Evolutionary conservation across 2,113 vertebrate species (phyloP).

Genomic region (Atherinomorus stipes): DNA sequence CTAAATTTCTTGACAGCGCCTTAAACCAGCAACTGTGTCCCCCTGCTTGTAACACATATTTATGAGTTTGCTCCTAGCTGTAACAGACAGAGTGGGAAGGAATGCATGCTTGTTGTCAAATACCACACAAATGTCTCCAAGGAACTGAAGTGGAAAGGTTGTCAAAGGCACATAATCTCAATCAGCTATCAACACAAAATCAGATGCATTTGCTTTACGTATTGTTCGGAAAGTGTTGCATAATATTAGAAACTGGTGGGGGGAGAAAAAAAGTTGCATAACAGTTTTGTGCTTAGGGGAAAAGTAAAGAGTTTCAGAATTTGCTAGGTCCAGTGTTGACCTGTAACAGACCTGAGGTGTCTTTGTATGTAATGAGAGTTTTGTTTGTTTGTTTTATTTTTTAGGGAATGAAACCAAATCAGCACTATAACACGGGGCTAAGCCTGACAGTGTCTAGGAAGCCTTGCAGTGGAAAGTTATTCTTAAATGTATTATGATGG

Average conservation of each 20-base stretch:
- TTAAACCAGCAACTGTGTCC: not conserved
- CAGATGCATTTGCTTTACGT: not conserved
- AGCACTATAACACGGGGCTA: constrained; percentile 37
- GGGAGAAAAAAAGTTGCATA: constrained; percentile 15
- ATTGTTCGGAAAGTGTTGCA: constrained; percentile 10
- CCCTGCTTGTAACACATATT: not conserved
- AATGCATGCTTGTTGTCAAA: constrained; percentile 28
- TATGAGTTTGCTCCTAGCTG: constrained; percentile 3
- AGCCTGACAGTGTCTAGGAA: constrained; percentile 51
- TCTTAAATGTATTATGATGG: constrained; percentile 79
- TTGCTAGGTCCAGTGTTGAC: constrained; percentile 7
- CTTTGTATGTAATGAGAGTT: constrained; percentile 15
- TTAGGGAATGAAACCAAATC: constrained; percentile 31
- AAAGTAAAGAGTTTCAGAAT: not conserved
- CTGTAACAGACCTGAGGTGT: not conserved
- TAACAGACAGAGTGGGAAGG: constrained; percentile 1
- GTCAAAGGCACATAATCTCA: not conserved
- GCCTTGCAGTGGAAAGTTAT: constrained; percentile 68
- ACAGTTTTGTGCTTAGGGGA: constrained; percentile 10
- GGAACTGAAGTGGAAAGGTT: not conserved
- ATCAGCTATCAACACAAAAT: constrained; percentile 4
- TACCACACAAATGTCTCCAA: not conserved
- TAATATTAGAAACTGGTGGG: constrained; percentile 14
- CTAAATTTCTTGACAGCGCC: not conserved
- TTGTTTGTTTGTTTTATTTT: not conserved